Percentiles rank a stretch among this genome's conserved stretches.
These are phyloP conservation scores for Lasioglossum figueresi DNA, from an alignment of 2,888 invertebrate species.

Conservation along the genomic window DNA sequence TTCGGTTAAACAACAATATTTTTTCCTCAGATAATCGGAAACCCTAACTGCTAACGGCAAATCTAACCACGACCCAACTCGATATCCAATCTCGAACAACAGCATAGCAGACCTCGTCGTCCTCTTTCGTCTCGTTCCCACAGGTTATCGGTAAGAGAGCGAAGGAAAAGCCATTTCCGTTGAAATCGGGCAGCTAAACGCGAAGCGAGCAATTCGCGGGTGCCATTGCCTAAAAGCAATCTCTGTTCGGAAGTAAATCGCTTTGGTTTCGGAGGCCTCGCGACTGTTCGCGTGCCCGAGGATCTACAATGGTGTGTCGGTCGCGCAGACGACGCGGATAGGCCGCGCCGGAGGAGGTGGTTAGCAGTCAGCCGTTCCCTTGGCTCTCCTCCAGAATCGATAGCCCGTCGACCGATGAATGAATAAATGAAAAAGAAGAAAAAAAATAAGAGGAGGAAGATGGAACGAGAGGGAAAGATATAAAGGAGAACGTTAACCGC, in stretches of 20 bases:
- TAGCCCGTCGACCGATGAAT: constrained; percentile 66
- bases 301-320: background rate
- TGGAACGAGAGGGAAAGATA: no score
- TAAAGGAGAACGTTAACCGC: constrained; percentile 16
- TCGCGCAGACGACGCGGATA: constrained; percentile 15
- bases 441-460: constrained; percentile 26
- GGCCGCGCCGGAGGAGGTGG: constrained; percentile 46
- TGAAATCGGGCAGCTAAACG: background rate
- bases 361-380: constrained; percentile 50
- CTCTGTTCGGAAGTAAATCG: constrained; percentile 45
- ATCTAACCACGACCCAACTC: background rate
- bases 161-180: constrained; percentile 18
- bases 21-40: no score
- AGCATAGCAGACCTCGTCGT: background rate
- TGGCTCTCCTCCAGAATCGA: constrained; percentile 72
- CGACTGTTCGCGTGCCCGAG: constrained; percentile 24
- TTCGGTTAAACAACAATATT: no score
- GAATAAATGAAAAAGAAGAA: constrained; percentile 60
- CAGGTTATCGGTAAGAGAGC: constrained; percentile 5
- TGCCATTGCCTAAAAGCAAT: constrained; percentile 43
- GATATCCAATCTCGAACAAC: background rate
- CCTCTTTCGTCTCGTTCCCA: background rate
- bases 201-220: constrained; percentile 36
- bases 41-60: background rate
- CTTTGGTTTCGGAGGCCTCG: constrained; percentile 26